Evolutionary conservation across 2,113 vertebrate species (phyloP).

Genomic region (Atractosteus spatula): DNA sequence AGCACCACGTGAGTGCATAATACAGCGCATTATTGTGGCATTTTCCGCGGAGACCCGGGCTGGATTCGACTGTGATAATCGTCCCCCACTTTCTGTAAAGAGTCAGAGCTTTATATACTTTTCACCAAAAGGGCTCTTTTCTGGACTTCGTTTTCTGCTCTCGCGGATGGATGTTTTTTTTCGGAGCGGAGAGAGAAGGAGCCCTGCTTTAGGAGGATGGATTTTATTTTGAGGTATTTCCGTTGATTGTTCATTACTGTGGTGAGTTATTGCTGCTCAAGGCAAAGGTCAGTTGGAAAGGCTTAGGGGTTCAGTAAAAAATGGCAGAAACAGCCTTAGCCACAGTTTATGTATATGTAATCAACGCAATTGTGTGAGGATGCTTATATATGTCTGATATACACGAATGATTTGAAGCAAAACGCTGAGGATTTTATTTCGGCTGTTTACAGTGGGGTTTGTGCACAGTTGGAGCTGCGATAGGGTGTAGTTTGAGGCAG

Average conservation of each 20-base stretch:
- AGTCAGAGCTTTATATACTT: constrained; percentile 68
- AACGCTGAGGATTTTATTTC: too few species aligned
- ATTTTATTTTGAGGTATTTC: constrained; percentile 99
- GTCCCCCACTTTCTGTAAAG: constrained; percentile 82
- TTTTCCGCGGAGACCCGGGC: constrained; percentile 82
- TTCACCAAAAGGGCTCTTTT: constrained; percentile 38
- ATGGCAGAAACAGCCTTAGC: constrained; percentile 8
- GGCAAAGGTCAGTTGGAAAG: constrained; percentile 83
- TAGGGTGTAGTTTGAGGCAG: too few species aligned
- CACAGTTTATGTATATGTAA: not conserved
- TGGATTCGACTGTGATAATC: constrained; percentile 84
- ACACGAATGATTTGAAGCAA: too few species aligned
- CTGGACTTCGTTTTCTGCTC: constrained; percentile 60
- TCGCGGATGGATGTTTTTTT: constrained; percentile 72
- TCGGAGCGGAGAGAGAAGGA: constrained; percentile 53
- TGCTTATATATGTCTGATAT: too few species aligned
- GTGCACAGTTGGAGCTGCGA: too few species aligned
- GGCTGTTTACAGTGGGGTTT: too few species aligned
- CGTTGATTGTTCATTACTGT: constrained; percentile 95
- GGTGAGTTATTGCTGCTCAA: constrained; percentile 85
- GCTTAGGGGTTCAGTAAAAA: not conserved
- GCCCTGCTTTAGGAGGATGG: constrained; percentile 79
- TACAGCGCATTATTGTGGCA: constrained; percentile 86
- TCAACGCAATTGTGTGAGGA: too few species aligned
- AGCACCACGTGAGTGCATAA: constrained; percentile 96